Evolutionary conservation across 2,797 vertebrate species (phyloP), one percentile per base, ranked within the genome.

Genomic region (Alcedo atthis): DNA sequence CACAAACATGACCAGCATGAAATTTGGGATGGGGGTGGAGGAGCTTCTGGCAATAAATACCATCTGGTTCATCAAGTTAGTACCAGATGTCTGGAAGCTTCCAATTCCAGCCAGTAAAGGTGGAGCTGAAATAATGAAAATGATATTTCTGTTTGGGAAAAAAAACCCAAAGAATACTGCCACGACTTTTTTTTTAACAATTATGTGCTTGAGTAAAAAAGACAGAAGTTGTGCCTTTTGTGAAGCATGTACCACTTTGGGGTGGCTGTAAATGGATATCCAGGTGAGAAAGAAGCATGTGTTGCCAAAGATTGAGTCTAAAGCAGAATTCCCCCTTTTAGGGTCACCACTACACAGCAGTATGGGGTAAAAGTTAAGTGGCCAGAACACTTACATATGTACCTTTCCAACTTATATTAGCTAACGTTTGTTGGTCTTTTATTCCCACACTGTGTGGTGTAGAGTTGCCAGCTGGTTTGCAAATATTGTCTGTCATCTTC

Each of bases 61-160:
- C 91, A 86, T 86, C 85, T 95, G 91, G 82, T 91, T 94, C 87
- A 80, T 53, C 58, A 64, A 92, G 67, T 92, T 92, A 82, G 26
- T 77, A 64, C 89, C 92, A 93, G 90, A 93, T 93, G 83, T 91
- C 64, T 93, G 74, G 59, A 86, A 91, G 61, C 37, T 59, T 92
- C 70, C 68, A 84, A 67, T 79, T 93, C 74, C 57, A 91, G 24
- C 53, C 77, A 6, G 10, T 90, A 92, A 94, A 96, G 85, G 71
- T 93, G 91, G 85, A 86, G 57, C 70, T 90, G 67, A 91, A 84
- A 85, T 71, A 89, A 86, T 88, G 75, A 84, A 84, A 95, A 64
- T 46, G 55, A 10, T 35, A 55, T 76, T 93, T 91, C 57, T 92
- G n/a, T 81, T 89, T 63, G 54, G 40, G 77, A 62, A 11, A 21